A percentile compares a stretch with the other conserved stretches of the same genome.
Evolutionary conservation across 2,797 vertebrate genomes (phyloP).

Genomic region (Emydoidea blandingii): DNA sequence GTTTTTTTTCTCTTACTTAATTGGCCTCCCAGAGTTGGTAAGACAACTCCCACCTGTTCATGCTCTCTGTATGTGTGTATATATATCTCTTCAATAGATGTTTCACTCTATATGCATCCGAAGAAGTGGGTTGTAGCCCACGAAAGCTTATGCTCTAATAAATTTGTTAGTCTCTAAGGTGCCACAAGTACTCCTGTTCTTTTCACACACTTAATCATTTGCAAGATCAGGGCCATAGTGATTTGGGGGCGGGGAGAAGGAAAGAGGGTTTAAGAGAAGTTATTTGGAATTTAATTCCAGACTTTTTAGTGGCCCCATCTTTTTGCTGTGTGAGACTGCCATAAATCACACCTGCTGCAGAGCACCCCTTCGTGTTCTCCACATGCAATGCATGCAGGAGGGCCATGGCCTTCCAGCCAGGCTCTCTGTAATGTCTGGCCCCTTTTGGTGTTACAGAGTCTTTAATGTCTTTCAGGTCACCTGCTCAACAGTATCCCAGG

Average conservation of each 20-base stretch:
- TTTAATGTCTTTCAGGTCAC: not conserved
- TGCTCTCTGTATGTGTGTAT: too few species aligned
- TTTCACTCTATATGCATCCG: too few species aligned
- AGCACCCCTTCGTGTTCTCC: not conserved
- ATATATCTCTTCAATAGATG: too few species aligned
- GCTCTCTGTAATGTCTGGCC: not conserved
- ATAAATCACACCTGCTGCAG: not conserved
- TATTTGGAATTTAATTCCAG: not conserved
- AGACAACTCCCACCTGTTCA: too few species aligned
- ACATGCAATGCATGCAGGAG: not conserved
- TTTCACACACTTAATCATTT: not conserved
- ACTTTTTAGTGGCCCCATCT: not conserved
- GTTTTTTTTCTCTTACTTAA: too few species aligned
- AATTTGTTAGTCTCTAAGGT: too few species aligned
- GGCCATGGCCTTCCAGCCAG: not conserved
- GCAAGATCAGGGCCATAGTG: accelerated
- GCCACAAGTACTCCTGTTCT: too few species aligned
- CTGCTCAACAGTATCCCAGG: not conserved
- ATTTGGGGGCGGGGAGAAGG: not conserved
- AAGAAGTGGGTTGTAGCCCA: too few species aligned
- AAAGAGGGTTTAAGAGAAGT: not conserved
- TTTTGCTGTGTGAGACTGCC: not conserved
- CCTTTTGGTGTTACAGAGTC: not conserved
- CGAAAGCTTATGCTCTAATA: too few species aligned
- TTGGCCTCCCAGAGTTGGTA: too few species aligned